phyloP scores from a whole-genome alignment of 2,113 vertebrate species.

The Hirundichthys speculiger region DNA sequence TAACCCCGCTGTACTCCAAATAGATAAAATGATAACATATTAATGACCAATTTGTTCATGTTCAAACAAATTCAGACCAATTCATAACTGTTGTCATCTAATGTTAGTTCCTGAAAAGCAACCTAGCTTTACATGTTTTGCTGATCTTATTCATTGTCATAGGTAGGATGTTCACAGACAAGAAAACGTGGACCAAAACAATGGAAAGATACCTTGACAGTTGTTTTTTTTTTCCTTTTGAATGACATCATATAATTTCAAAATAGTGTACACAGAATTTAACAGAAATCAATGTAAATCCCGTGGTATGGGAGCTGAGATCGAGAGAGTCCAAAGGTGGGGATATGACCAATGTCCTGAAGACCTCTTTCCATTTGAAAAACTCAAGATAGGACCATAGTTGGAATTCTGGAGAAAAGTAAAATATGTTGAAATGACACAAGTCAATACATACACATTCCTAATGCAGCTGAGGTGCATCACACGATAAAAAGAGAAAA shows the following conservation, averaged over 20 bases:
- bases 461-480: too few species aligned
- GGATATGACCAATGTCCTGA: conserved; percentile 17
- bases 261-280: conserved; percentile 38
- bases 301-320: conserved; percentile 20
- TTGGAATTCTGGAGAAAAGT: conserved; percentile 86
- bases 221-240: conserved; percentile 45
- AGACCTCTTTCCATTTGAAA: conserved; percentile 2
- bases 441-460: too few species aligned
- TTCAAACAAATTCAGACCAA: too few species aligned
- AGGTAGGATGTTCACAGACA: conserved; percentile 33
- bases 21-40: too few species aligned
- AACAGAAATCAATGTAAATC: conserved; percentile 43
- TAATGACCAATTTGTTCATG: too few species aligned
- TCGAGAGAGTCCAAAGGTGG: conserved; percentile 24
- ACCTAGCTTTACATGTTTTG: conserved; percentile 52
- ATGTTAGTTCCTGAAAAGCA: too few species aligned
- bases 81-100: too few species aligned
- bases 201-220: conserved; percentile 47
- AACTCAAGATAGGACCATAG: conserved; percentile 90
- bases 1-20: too few species aligned
- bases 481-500: too few species aligned
- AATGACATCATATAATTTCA: conserved; percentile 25
- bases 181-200: conserved; percentile 32
- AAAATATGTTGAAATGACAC: conserved; percentile 6
- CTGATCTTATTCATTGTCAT: conserved; percentile 61